A percentile compares a stretch with the other conserved stretches of the same genome.
Evolutionary conservation across 2,797 vertebrate genomes (phyloP).

Genomic region (Phrynocephalus guinanensis): DNA sequence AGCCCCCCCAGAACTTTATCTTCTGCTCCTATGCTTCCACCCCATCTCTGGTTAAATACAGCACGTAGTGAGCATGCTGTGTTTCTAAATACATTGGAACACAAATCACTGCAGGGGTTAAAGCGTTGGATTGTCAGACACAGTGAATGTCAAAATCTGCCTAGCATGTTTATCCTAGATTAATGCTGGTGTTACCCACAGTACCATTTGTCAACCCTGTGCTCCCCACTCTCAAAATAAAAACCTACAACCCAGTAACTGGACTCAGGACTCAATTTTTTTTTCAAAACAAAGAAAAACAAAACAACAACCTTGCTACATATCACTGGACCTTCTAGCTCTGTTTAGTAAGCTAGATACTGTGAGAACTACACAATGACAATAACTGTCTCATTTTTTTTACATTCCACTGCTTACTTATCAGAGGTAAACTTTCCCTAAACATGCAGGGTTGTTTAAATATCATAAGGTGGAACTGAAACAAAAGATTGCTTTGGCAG

Average conservation of each 20-base stretch:
- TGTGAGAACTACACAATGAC: not conserved
- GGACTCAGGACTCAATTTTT: not conserved
- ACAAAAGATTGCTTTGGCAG: not conserved
- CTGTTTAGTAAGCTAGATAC: not conserved
- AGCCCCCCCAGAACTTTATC: too few species aligned
- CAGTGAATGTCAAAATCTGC: conserved; percentile 16
- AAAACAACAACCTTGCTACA: not conserved
- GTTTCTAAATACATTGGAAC: conserved; percentile 15
- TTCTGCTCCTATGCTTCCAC: not conserved
- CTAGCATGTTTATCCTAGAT: conserved; percentile 11
- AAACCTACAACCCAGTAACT: not conserved
- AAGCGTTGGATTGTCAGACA: conserved; percentile 3
- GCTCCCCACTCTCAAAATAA: not conserved
- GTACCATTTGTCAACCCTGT: conserved; percentile 1
- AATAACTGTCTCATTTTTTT: too few species aligned
- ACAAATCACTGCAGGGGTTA: conserved; percentile 24
- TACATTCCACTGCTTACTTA: not conserved
- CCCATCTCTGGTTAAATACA: not conserved
- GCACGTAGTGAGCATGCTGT: not conserved
- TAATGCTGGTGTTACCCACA: conserved; percentile 16
- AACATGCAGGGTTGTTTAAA: not conserved
- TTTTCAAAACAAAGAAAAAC: not conserved
- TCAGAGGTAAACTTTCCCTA: not conserved
- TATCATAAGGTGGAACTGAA: not conserved
- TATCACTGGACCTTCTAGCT: not conserved